Percentiles rank a stretch among this genome's conserved stretches.
These are phyloP conservation scores for Cenopis cana DNA, from an alignment of 2,888 invertebrate genomes.

Conservation along the genomic window DNA sequence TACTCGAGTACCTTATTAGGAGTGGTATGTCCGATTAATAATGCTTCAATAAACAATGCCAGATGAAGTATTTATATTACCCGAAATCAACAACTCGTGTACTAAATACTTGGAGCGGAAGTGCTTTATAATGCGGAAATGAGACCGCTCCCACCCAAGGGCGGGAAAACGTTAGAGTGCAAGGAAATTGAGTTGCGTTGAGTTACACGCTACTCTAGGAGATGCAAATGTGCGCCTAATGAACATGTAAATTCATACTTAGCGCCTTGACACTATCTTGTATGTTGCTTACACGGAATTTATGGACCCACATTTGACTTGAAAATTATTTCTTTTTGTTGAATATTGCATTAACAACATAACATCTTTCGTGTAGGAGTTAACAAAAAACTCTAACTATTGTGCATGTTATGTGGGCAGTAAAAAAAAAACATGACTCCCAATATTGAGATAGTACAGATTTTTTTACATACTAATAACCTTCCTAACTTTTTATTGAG, in stretches of 20 bases:
- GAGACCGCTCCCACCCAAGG: slow-evolving; percentile 51
- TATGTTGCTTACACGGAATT: slow-evolving; percentile 19
- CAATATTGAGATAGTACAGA: too few relatives aligned
- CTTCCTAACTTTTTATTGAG: too few relatives aligned
- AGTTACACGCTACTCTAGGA: slow-evolving; percentile 54
- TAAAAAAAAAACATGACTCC: too few relatives aligned
- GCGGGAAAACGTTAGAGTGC: slow-evolving; percentile 63
- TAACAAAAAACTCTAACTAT: neutral
- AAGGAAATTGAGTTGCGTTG: slow-evolving; percentile 68
- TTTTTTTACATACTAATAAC: too few relatives aligned
- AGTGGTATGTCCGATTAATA: too few relatives aligned
- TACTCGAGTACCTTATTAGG: too few relatives aligned
- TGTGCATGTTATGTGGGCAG: too few relatives aligned
- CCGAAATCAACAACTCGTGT: slow-evolving; percentile 25
- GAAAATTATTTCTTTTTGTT: slow-evolving; percentile 4
- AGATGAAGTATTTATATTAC: slow-evolving; percentile 1
- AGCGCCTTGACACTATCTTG: slow-evolving; percentile 45
- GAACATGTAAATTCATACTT: slow-evolving; percentile 54
- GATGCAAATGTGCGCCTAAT: slow-evolving; percentile 55
- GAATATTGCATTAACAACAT: neutral
- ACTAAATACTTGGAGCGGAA: slow-evolving; percentile 47
- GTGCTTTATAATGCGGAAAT: slow-evolving; percentile 64
- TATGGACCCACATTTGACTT: slow-evolving; percentile 28
- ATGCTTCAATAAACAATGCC: neutral
- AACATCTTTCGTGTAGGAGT: neutral